Evolutionary conservation across 2,113 vertebrate species (phyloP).

Genomic region (Triplophysa rosa): DNA sequence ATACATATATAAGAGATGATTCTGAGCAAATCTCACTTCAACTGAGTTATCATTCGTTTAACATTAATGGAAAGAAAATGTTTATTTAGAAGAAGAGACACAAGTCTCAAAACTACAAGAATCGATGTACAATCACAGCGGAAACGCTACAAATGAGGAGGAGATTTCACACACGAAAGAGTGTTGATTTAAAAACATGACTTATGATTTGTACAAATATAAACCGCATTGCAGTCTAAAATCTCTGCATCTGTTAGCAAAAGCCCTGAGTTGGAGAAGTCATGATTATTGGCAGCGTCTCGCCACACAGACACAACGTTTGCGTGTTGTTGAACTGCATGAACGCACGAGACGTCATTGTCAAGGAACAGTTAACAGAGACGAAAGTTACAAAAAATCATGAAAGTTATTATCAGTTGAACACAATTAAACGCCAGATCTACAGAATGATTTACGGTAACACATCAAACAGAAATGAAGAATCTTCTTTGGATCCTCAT

Average conservation of each 20-base stretch:
- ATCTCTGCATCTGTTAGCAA: slow-evolving; percentile 59
- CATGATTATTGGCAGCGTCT: slow-evolving; percentile 53
- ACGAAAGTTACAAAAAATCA: too few species aligned
- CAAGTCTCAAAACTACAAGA: background rate
- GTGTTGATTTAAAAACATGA: slow-evolving; percentile 58
- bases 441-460: slow-evolving; percentile 36
- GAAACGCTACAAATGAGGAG: slow-evolving; percentile 1
- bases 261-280: slow-evolving; percentile 77
- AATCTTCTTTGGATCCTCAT: background rate
- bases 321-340: slow-evolving; percentile 66
- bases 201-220: slow-evolving; percentile 48
- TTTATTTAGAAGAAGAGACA: background rate
- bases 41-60: background rate
- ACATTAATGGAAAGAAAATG: slow-evolving; percentile 4
- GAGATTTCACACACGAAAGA: slow-evolving; percentile 50
- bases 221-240: background rate
- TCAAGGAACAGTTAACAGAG: too few species aligned
- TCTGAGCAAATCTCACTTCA: too few species aligned
- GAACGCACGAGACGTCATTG: slow-evolving; percentile 17
- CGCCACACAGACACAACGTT: slow-evolving; percentile 54
- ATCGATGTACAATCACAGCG: slow-evolving; percentile 24
- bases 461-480: background rate
- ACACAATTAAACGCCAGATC: slow-evolving; percentile 47
- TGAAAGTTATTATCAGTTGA: slow-evolving; percentile 45
- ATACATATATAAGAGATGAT: too few species aligned